These are phyloP conservation scores for Danaus chrysippus DNA, from an alignment of 2,888 invertebrate genomes.

Conservation along the genomic window DNA sequence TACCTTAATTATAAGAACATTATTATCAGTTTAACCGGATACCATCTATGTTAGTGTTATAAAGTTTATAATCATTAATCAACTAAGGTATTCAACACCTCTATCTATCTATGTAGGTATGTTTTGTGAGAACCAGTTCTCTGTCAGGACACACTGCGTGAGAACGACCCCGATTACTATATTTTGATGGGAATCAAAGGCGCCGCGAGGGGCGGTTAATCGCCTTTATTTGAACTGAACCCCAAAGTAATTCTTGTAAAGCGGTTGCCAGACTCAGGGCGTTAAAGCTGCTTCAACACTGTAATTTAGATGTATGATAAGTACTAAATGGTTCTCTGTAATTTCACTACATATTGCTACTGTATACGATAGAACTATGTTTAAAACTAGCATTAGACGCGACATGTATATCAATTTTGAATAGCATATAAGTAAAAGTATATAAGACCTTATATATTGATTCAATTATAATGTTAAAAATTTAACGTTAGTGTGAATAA, in stretches of 20 bases:
- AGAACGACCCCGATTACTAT: conserved; percentile 43
- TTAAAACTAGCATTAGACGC: too few relatives aligned
- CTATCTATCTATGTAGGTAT: not conserved
- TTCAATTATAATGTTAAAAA: conserved; percentile 4
- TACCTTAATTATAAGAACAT: too few relatives aligned
- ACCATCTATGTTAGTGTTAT: too few relatives aligned
- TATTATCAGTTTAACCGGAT: too few relatives aligned
- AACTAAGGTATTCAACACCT: not conserved
- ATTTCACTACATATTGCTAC: not conserved
- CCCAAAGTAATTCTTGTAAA: conserved; percentile 39
- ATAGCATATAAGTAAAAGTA: too few relatives aligned
- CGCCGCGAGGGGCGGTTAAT: conserved; percentile 48
- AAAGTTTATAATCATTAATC: not conserved
- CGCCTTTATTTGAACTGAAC: conserved; percentile 55
- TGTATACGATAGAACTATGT: not conserved
- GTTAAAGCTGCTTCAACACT: conserved; percentile 9
- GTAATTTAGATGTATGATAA: not conserved
- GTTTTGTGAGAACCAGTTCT: conserved; percentile 14
- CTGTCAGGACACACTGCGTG: conserved; percentile 28
- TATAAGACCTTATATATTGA: not conserved
- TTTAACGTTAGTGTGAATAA: conserved; percentile 24
- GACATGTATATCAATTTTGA: too few relatives aligned
- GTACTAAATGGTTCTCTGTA: not conserved
- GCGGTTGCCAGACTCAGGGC: conserved; percentile 25
- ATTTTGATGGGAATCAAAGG: conserved; percentile 49